Conservation (phyloP, 2,888 invertebrate species). For the Pherbina coryleti region DNA sequence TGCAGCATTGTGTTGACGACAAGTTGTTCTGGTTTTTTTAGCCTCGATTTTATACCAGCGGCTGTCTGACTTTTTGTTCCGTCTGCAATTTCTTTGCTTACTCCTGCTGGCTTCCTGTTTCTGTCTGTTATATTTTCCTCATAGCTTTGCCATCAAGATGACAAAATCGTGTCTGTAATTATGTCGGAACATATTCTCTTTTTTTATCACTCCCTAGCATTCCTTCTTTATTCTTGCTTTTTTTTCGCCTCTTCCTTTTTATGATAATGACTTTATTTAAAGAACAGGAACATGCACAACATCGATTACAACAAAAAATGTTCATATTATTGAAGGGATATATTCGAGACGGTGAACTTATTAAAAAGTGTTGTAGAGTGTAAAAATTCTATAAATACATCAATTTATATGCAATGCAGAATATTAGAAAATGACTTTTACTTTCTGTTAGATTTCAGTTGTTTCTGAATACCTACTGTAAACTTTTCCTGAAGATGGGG, state of each 20-base stretch:
- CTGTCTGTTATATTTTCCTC: background rate
- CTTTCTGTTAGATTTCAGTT: no score
- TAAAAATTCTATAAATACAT: no score
- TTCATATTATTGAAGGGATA: no score
- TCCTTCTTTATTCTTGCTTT: background rate
- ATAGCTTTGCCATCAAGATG: background rate
- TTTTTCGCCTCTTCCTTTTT: background rate
- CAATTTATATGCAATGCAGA: no score
- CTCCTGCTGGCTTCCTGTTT: slow-evolving; percentile 1
- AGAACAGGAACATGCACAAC: background rate
- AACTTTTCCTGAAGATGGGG: no score
- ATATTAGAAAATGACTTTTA: no score
- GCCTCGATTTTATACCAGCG: background rate
- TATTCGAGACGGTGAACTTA: no score
- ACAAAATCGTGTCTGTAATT: slow-evolving; percentile 13
- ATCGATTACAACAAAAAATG: no score
- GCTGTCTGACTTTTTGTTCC: background rate
- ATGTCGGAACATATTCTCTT: background rate
- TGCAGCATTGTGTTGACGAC: background rate
- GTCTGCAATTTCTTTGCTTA: background rate
- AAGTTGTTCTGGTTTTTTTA: background rate
- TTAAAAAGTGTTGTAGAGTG: no score
- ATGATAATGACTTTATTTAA: background rate
- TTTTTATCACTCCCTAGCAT: background rate
- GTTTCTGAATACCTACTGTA: no score